Evolutionary conservation across 2,797 vertebrate genomes (phyloP).

Genomic region (Anabas testudineus): DNA sequence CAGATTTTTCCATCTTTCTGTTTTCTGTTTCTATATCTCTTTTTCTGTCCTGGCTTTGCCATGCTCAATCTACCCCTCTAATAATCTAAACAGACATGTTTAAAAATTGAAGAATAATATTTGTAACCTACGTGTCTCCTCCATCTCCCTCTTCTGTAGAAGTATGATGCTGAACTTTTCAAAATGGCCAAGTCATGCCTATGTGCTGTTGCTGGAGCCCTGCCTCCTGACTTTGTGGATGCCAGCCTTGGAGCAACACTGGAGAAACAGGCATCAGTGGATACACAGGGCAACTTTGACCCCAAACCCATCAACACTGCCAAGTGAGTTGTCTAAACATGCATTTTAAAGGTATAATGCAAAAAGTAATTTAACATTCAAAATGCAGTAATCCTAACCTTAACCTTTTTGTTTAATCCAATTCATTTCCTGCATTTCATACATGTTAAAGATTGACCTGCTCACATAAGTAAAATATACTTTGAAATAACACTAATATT

Average conservation of each 20-base stretch:
- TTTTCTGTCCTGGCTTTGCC: not conserved
- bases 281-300: slow-evolving; percentile 97
- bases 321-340: slow-evolving; percentile 87
- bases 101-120: not conserved
- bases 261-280: slow-evolving; percentile 93
- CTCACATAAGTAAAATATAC: not conserved
- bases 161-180: slow-evolving; percentile 96
- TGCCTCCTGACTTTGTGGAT: slow-evolving; percentile 97
- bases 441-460: too few relatives aligned
- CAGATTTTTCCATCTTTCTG: slow-evolving; percentile 30
- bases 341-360: not conserved
- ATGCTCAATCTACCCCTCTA: slow-evolving; percentile 16
- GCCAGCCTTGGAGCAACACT: slow-evolving; percentile 87
- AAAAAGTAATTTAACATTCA: not conserved
- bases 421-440: too few relatives aligned
- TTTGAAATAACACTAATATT: not conserved
- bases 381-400: too few relatives aligned
- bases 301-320: slow-evolving; percentile 94
- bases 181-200: slow-evolving; percentile 95
- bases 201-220: slow-evolving; percentile 94
- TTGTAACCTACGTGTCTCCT: slow-evolving; percentile 7
- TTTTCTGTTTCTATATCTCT: slow-evolving; percentile 21
- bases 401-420: not conserved
- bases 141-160: slow-evolving; percentile 81
- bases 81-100: slow-evolving; percentile 8